Evolutionary conservation across 2,113 vertebrate genomes (phyloP), one percentile per base, ranked within the genome.

Genomic region (Zapus hudsonius): DNA sequence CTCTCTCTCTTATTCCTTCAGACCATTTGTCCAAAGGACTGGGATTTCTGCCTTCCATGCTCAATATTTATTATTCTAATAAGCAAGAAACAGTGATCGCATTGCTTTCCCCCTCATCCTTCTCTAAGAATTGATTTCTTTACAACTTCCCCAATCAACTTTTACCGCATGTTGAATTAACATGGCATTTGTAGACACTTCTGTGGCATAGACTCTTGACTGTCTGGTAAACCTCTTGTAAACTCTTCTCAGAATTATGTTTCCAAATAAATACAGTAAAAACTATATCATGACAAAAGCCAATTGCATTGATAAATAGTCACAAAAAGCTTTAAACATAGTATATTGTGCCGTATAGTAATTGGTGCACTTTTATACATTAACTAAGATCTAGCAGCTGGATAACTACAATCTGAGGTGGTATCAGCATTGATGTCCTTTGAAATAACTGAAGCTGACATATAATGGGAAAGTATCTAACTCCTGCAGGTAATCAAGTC

Each of bases 181-280:
- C 74, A 83, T 44, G 59, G 47, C 2, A 40, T 84, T 38, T 80
- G 57, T 76, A 90, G 82, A 16, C 33, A 85, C 27, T 72, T 78
- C 81, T 47, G 57, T 90, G 74, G 69, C 36, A 17, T 57, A 38
- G 47, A 64, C 12, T 87, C n/a, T 70, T 87, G 19, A 42, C 33
- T 87, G 47, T 69, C 73, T 84, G 33, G 47, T 75, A 61, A 89
- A 67, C 15, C n/a, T 42, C 83, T 61, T 55, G 40, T 64, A 79
- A 85, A 42, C 42, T 55, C 67, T 75, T 87, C 57, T 87, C 44
- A 87, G 22, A 95, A 87, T 73, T 84, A 52, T 80, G 13, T 89
- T 87, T 82, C n/a, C 47, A 84, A 81, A 52, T 84, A 61, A 95
- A 55, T 88, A 78, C 86, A 81, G 79, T 81, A 52, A 81, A 85